These are phyloP conservation scores for Aspidapion aeneum DNA, from an alignment of 2,888 invertebrate genomes.

Conservation along the genomic window DNA sequence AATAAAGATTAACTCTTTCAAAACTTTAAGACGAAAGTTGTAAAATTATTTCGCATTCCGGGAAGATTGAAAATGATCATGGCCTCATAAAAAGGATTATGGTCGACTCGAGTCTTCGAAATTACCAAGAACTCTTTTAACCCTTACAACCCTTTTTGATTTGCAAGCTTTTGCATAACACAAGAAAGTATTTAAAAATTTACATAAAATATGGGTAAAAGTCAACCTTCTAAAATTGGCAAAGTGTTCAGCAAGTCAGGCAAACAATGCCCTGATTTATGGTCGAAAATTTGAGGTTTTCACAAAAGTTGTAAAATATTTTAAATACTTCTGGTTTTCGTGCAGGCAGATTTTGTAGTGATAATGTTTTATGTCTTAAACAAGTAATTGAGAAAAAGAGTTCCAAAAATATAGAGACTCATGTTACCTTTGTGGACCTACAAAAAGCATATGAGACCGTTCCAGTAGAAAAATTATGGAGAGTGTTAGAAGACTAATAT, in stretches of 20 bases:
- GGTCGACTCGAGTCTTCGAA: not conserved
- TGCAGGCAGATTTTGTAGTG: too few species aligned
- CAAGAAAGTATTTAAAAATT: not conserved
- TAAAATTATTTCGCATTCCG: not conserved
- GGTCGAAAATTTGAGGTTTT: not conserved
- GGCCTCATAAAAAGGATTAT: not conserved
- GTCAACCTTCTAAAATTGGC: not conserved
- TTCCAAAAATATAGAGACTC: too few species aligned
- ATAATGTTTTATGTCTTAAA: too few species aligned
- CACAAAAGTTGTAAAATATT: too few species aligned
- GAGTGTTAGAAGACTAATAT: too few species aligned
- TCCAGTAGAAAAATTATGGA: too few species aligned
- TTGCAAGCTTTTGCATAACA: not conserved
- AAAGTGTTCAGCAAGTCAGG: not conserved
- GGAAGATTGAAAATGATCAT: not conserved
- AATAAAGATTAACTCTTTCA: too few species aligned
- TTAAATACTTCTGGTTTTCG: too few species aligned
- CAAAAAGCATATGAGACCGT: too few species aligned
- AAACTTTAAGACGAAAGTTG: not conserved
- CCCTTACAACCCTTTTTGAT: not conserved
- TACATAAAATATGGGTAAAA: not conserved
- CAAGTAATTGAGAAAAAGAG: too few species aligned
- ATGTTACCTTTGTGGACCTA: too few species aligned
- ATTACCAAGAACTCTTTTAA: not conserved
- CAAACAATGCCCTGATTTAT: not conserved